Evolutionary conservation across 1,140 invertebrate genomes (phyloP).

Genomic region (Saxidomus purpurata): DNA sequence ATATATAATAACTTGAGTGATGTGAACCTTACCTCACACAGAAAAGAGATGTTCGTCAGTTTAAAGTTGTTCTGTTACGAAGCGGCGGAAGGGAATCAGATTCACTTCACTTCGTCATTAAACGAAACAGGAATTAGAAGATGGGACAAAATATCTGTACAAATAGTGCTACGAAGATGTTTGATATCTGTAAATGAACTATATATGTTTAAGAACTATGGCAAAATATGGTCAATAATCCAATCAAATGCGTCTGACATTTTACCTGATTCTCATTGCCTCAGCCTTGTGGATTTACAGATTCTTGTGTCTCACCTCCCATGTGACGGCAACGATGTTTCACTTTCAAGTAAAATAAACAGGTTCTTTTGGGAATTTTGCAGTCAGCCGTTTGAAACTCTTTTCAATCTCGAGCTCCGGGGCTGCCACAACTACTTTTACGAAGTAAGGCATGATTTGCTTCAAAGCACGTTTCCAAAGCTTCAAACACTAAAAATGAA

Average conservation of each 20-base stretch:
- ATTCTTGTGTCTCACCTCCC: background rate
- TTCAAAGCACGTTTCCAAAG: background rate
- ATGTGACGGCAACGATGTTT: background rate
- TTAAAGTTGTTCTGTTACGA: background rate
- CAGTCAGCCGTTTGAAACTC: background rate
- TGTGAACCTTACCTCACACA: background rate
- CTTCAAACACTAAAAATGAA: slow-evolving; percentile 9
- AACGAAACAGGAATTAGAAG: background rate
- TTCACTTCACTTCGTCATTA: background rate
- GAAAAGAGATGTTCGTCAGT: background rate
- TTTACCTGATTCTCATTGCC: background rate
- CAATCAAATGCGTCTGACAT: background rate
- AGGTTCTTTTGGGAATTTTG: background rate
- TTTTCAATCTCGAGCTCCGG: background rate
- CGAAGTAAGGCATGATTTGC: background rate
- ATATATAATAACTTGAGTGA: background rate
- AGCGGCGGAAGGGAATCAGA: background rate
- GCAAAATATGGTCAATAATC: background rate
- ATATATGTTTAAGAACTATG: background rate
- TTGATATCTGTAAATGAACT: background rate
- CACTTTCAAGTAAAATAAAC: background rate
- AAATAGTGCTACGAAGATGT: background rate
- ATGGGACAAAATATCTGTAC: background rate
- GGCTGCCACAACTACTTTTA: background rate
- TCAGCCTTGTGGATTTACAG: background rate